Conservation (phyloP, 2,797 vertebrate species). For the Mycteria americana region DNA sequence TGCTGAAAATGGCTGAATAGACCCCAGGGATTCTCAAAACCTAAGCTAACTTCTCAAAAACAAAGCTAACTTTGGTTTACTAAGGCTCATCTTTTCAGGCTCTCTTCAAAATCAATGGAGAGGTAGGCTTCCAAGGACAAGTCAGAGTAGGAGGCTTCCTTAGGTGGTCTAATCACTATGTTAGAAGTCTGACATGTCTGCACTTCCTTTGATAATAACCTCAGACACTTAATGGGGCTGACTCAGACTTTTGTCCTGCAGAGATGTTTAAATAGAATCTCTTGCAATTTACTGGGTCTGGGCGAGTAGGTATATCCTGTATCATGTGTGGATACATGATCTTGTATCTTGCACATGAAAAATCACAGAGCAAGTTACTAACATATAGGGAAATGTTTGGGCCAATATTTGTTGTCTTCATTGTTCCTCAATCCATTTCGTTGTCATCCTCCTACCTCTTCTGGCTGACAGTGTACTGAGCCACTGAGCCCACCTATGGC, state of each 20-base stretch:
- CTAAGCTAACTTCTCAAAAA: no score
- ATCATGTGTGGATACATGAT: neutral
- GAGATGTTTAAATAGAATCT: neutral
- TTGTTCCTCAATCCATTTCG: neutral
- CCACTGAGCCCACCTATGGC: neutral
- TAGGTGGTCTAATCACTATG: neutral
- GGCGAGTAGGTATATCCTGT: rapidly evolving
- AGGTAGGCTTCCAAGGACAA: neutral
- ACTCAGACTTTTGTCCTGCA: neutral
- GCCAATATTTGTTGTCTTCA: neutral
- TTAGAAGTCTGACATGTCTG: neutral
- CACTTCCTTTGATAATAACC: neutral
- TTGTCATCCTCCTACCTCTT: neutral
- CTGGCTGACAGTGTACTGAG: neutral
- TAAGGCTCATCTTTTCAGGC: neutral
- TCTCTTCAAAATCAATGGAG: neutral
- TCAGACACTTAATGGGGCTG: neutral
- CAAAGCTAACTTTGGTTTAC: neutral
- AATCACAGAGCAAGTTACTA: neutral
- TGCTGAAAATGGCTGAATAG: neutral
- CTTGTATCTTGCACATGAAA: neutral
- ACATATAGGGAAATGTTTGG: neutral
- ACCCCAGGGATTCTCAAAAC: neutral
- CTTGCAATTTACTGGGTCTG: neutral
- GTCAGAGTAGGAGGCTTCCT: neutral